A percentile compares a stretch with the other conserved stretches of the same genome.
Conservation (phyloP, 1,140 invertebrate genomes). For the Drosophila kikkawai region DNA sequence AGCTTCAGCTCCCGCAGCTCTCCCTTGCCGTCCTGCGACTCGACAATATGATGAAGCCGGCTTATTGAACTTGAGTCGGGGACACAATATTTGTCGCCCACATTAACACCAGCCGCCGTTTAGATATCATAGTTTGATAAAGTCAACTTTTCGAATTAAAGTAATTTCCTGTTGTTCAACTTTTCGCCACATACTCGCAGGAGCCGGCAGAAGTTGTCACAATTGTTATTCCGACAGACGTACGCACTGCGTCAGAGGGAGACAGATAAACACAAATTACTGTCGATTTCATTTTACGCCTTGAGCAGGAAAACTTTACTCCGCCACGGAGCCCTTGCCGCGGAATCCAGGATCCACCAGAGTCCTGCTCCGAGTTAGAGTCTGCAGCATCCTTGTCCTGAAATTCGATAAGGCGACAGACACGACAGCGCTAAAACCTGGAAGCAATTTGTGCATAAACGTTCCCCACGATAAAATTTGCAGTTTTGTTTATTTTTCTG, state of each 20-base stretch:
- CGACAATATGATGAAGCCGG: conserved; percentile 66
- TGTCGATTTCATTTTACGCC: conserved; percentile 83
- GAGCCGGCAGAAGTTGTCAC: conserved; percentile 64
- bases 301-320: conserved; percentile 79
- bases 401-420: conserved; percentile 78
- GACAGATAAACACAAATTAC: conserved; percentile 77
- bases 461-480: conserved; percentile 80
- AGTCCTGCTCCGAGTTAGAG: conserved; percentile 23
- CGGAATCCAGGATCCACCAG: conserved; percentile 27
- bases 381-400: conserved; percentile 52
- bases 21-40: neutral
- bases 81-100: conserved; percentile 57
- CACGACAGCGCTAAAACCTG: conserved; percentile 71
- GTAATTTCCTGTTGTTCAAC: conserved; percentile 71
- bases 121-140: conserved; percentile 71
- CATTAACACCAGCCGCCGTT: conserved; percentile 61
- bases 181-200: conserved; percentile 37
- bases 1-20: neutral
- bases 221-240: conserved; percentile 72
- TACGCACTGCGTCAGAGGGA: conserved; percentile 21
- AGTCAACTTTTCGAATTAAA: conserved; percentile 77
- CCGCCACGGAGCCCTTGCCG: conserved; percentile 43
- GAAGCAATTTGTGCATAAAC: conserved; percentile 84
- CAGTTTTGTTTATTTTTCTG: conserved; percentile 83
- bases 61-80: conserved; percentile 65